Conservation (phyloP, 2,888 invertebrate species). For the Zelleria hepariella region DNA sequence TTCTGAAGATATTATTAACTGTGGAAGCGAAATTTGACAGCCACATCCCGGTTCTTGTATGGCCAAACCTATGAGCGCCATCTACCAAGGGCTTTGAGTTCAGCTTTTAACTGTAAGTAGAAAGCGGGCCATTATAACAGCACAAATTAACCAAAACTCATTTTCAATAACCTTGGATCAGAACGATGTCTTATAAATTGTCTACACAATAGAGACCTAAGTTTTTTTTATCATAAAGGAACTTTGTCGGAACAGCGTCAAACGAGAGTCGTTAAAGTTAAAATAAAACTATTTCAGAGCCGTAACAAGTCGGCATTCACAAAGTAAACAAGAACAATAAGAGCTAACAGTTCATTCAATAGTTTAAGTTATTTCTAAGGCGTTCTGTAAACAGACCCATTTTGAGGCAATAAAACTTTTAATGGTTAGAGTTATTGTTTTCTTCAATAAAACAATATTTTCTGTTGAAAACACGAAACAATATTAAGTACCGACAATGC, state of each 20-base stretch:
- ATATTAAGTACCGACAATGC: neutral
- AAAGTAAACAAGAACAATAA: neutral
- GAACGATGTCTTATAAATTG: no score
- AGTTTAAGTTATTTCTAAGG: neutral
- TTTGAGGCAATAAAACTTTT: constrained; percentile 2
- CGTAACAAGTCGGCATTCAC: neutral
- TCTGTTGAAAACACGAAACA: neutral
- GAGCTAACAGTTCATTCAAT: neutral
- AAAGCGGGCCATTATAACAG: no score
- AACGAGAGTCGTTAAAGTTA: neutral
- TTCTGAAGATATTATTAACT: no score
- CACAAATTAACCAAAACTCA: no score
- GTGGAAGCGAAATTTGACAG: no score
- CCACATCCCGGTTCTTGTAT: no score
- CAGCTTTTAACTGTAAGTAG: no score
- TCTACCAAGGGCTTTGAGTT: no score
- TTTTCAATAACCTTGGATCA: no score
- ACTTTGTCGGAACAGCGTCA: neutral
- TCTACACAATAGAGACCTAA: no score
- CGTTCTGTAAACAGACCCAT: neutral
- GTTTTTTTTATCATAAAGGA: no score
- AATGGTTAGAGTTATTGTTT: neutral
- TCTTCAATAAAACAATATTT: neutral
- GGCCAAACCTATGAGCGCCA: no score
- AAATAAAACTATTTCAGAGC: neutral